Percentiles rank a stretch among this genome's conserved stretches.
phyloP scores from a whole-genome alignment of 1,140 invertebrate species.

The Thaumatotibia leucotreta region DNA sequence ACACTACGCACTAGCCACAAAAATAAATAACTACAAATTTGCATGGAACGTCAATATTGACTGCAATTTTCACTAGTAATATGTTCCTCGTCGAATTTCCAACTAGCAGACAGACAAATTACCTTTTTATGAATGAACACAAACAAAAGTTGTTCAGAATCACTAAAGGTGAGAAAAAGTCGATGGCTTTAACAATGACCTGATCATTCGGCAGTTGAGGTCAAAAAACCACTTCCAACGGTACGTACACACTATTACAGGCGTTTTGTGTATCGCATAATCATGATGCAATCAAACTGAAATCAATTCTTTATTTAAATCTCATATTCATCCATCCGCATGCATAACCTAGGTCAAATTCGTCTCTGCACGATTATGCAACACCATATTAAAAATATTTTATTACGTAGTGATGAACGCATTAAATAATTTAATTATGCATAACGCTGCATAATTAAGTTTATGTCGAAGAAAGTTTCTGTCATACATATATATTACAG shows the following conservation, averaged over 20 bases:
- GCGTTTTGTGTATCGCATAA: neutral
- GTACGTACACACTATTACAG: neutral
- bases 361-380: neutral
- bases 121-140: too few relatives aligned
- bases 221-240: neutral
- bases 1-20: too few relatives aligned
- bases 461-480: constrained; percentile 2
- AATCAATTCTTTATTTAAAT: neutral
- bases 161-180: neutral
- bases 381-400: neutral
- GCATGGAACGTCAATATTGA: too few relatives aligned
- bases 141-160: too few relatives aligned
- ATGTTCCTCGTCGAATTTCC: too few relatives aligned
- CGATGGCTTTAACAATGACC: neutral
- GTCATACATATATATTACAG: neutral
- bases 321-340: neutral
- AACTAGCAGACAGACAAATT: too few relatives aligned
- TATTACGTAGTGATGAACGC: neutral
- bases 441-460: neutral
- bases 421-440: neutral
- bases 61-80: too few relatives aligned
- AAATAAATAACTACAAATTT: too few relatives aligned
- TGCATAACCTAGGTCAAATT: constrained; percentile 3
- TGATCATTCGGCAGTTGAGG: neutral
- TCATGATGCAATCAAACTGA: neutral